phyloP scores from a whole-genome alignment of 1,140 invertebrate species.

The Tenebrio molitor region DNA sequence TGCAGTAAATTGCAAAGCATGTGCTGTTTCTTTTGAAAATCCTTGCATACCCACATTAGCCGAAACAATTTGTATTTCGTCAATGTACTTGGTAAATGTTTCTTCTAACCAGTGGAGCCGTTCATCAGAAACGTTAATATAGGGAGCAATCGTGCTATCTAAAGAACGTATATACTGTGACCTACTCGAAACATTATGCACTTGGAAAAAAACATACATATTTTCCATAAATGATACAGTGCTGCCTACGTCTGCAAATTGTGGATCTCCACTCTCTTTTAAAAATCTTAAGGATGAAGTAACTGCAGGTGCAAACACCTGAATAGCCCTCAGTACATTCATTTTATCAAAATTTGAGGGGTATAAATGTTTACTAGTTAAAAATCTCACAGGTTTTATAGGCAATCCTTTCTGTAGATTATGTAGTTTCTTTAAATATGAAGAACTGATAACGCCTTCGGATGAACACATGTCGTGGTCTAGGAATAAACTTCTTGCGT shows the following conservation, averaged over 20 bases:
- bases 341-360: neutral
- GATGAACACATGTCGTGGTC: too few species aligned
- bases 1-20: neutral
- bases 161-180: too few species aligned
- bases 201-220: neutral
- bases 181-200: too few species aligned
- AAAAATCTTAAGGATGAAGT: neutral
- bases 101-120: neutral
- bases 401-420: neutral
- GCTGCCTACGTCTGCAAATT: neutral
- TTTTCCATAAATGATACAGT: neutral
- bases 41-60: neutral
- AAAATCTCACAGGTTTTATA: neutral
- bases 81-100: neutral
- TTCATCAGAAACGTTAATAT: neutral
- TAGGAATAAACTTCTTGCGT: too few species aligned
- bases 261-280: neutral
- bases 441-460: too few species aligned
- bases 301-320: neutral
- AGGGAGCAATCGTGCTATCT: neutral
- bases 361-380: too few species aligned
- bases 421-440: too few species aligned
- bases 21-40: neutral
- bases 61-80: neutral
- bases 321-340: neutral